Conservation (phyloP, 2,797 vertebrate species). For the Linurgus olivaceus region DNA sequence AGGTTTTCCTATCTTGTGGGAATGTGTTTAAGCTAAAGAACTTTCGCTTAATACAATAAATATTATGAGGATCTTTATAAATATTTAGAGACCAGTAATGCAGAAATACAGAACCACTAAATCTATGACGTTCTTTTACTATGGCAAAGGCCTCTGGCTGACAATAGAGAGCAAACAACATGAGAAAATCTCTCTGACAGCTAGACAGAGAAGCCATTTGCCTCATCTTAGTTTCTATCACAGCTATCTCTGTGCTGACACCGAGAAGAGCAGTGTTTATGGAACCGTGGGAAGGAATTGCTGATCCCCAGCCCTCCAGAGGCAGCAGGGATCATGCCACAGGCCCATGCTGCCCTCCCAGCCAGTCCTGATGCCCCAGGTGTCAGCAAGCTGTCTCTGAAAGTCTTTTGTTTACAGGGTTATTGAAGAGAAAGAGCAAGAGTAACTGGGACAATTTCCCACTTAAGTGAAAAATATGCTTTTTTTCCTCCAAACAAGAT, state of each 20-base stretch:
- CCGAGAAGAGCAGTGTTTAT: not conserved
- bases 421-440: not conserved
- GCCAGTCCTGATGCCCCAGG: not conserved
- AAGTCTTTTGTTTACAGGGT: not conserved
- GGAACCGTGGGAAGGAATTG: not conserved
- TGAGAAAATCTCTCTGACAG: slow-evolving; percentile 10
- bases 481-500: not conserved
- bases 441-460: not conserved
- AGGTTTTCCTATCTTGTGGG: not conserved
- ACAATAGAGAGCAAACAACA: not conserved
- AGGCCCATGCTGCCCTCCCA: not conserved
- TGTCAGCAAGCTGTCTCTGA: not conserved
- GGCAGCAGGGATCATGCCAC: not conserved
- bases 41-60: slow-evolving; percentile 27
- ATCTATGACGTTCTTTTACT: not conserved
- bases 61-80: not conserved
- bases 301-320: not conserved
- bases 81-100: slow-evolving; percentile 15
- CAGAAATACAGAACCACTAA: not conserved
- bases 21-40: slow-evolving; percentile 2
- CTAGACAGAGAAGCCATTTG: not conserved
- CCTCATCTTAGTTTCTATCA: not conserved
- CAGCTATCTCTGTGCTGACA: not conserved
- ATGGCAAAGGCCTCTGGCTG: not conserved
- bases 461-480: not conserved